Conservation (phyloP, 2,888 invertebrate genomes). For the Epicampocera succincta region DNA sequence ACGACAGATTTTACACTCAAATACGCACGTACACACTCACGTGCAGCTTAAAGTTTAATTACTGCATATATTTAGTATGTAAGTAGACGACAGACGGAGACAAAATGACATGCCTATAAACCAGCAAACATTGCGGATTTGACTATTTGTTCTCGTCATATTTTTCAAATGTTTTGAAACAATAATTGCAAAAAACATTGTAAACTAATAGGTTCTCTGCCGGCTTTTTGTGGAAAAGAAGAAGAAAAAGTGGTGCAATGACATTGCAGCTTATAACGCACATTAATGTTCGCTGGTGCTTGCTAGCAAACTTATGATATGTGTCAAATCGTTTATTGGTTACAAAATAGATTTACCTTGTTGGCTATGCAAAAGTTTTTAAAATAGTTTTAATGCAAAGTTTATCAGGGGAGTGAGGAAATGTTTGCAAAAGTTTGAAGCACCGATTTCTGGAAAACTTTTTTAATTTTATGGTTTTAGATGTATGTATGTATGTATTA, state of each 20-base stretch:
- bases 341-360: constrained; percentile 42
- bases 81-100: constrained; percentile 7
- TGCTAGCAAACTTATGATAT: constrained; percentile 24
- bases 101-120: constrained; percentile 4
- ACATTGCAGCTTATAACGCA: too few relatives aligned
- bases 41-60: constrained; percentile 51
- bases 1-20: constrained; percentile 32
- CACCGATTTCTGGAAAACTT: too few relatives aligned
- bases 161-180: too few relatives aligned
- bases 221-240: too few relatives aligned
- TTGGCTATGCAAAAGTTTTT: constrained; percentile 24
- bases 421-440: too few relatives aligned
- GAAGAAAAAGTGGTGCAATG: too few relatives aligned
- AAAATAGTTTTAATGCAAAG: constrained; percentile 7
- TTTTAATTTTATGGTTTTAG: too few relatives aligned
- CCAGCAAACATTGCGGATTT: constrained; percentile 25
- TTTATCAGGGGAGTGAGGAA: constrained; percentile 3
- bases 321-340: constrained; percentile 50
- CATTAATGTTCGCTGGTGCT: constrained; percentile 23
- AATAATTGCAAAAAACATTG: background rate
- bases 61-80: too few relatives aligned
- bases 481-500: too few relatives aligned
- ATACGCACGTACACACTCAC: constrained; percentile 1
- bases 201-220: too few relatives aligned
- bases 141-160: too few relatives aligned